Conservation (phyloP, 1,140 invertebrate species). For the Drosophila navojoa region DNA sequence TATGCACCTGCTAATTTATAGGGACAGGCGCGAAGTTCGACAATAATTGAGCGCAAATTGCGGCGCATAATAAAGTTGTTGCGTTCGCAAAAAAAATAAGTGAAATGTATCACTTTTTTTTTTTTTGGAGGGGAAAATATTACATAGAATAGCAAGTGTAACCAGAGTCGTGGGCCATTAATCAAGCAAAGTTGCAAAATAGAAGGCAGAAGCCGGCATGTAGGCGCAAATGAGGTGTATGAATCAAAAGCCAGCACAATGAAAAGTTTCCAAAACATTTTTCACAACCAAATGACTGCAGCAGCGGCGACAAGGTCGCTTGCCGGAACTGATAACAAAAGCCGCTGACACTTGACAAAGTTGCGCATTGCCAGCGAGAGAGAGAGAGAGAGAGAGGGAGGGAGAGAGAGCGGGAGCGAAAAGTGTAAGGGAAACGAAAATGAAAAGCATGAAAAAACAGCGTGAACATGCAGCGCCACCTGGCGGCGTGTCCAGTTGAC, state of each 20-base stretch:
- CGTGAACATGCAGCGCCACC: slow-evolving; percentile 34
- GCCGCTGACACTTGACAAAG: slow-evolving; percentile 83
- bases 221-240: slow-evolving; percentile 70
- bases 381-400: slow-evolving; percentile 19
- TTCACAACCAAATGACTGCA: slow-evolving; percentile 63
- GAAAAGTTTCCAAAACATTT: slow-evolving; percentile 74
- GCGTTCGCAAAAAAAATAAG: slow-evolving; percentile 49
- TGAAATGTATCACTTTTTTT: slow-evolving; percentile 50
- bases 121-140: slow-evolving; percentile 18
- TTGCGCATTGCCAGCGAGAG: slow-evolving; percentile 51
- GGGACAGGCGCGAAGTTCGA: slow-evolving; percentile 29
- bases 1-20: slow-evolving; percentile 53
- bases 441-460: slow-evolving; percentile 11
- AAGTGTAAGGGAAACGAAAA: neutral
- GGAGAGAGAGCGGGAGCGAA: neutral
- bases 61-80: slow-evolving; percentile 70
- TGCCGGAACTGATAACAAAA: slow-evolving; percentile 79
- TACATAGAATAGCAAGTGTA: slow-evolving; percentile 23
- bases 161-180: slow-evolving; percentile 65
- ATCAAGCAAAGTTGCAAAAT: slow-evolving; percentile 65
- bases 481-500: slow-evolving; percentile 43
- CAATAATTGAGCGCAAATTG: slow-evolving; percentile 77
- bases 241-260: slow-evolving; percentile 66
- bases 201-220: slow-evolving; percentile 25
- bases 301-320: slow-evolving; percentile 55